phyloP scores from a whole-genome alignment of 2,888 invertebrate genomes.

The Fragum whitleyi region DNA sequence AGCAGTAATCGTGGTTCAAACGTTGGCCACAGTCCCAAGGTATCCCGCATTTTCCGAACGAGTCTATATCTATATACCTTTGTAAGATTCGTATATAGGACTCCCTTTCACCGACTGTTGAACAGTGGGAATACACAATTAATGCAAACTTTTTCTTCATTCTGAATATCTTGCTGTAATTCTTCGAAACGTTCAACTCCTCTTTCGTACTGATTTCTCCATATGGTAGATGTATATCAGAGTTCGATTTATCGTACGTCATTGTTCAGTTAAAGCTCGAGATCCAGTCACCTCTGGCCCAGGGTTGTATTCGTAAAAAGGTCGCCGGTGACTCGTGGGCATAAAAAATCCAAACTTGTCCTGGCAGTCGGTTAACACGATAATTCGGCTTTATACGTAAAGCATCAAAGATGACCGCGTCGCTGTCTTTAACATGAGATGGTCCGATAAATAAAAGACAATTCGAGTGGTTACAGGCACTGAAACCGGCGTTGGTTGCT shows the following conservation, averaged over 20 bases:
- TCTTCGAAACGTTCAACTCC: not conserved
- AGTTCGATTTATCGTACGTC: slow-evolving; percentile 2
- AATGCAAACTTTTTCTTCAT: not conserved
- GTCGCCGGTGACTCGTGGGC: not conserved
- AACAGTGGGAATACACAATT: slow-evolving; percentile 16
- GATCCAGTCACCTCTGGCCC: not conserved
- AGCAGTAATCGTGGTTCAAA: slow-evolving; percentile 47
- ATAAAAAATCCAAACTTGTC: not conserved
- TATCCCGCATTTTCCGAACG: slow-evolving; percentile 41
- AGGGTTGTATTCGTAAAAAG: not conserved
- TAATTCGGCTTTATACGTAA: not conserved
- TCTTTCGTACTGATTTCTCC: not conserved
- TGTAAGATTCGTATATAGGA: slow-evolving; percentile 18
- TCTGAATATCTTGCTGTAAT: too few relatives aligned
- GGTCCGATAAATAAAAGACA: not conserved
- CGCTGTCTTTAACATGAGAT: not conserved
- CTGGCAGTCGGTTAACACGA: not conserved
- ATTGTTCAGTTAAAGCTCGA: slow-evolving; percentile 1
- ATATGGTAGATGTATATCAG: not conserved
- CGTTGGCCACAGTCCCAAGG: slow-evolving; percentile 52
- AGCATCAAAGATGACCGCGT: slow-evolving; percentile 2
- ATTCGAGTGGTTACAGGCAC: not conserved
- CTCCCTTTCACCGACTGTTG: slow-evolving; percentile 22
- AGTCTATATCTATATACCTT: slow-evolving; percentile 20
- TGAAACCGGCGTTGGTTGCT: not conserved